phyloP scores from a whole-genome alignment of 2,888 invertebrate genomes.

The Yponomeuta malinellus region DNA sequence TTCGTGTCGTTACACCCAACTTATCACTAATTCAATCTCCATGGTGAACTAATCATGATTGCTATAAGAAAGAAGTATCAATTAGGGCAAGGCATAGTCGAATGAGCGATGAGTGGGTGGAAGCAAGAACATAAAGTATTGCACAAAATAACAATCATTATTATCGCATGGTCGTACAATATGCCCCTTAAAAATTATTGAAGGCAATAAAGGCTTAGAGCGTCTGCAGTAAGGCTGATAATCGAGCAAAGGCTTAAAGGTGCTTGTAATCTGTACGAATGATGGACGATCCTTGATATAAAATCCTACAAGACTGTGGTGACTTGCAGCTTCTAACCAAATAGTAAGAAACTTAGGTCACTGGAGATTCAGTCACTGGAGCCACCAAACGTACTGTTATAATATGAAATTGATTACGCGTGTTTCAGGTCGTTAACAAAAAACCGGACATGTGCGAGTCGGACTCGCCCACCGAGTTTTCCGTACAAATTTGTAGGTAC shows the following conservation, averaged over 20 bases:
- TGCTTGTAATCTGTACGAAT: background rate
- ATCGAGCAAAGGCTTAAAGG: background rate
- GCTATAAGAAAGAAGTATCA: constrained; percentile 18
- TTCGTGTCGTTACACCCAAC: background rate
- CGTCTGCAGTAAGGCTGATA: background rate
- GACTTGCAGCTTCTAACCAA: background rate
- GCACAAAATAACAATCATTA: background rate
- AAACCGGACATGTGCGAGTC: background rate
- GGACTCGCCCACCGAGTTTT: no score
- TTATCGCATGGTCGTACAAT: background rate
- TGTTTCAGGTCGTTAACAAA: background rate
- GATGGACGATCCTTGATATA: constrained; percentile 3
- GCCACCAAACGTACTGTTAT: background rate
- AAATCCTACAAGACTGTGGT: background rate
- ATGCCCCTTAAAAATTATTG: background rate
- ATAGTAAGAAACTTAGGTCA: background rate
- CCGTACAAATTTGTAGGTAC: no score
- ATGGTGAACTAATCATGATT: constrained; percentile 1
- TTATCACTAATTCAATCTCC: background rate
- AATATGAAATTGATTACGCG: background rate
- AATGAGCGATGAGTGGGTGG: constrained; percentile 17
- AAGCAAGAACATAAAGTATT: background rate
- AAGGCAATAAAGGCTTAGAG: background rate
- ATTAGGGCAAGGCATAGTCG: constrained; percentile 18
- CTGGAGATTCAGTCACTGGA: background rate